Base-by-base conservation (phyloP, 2,797 vertebrate genomes). In the Lerista edwardsae region DNA sequence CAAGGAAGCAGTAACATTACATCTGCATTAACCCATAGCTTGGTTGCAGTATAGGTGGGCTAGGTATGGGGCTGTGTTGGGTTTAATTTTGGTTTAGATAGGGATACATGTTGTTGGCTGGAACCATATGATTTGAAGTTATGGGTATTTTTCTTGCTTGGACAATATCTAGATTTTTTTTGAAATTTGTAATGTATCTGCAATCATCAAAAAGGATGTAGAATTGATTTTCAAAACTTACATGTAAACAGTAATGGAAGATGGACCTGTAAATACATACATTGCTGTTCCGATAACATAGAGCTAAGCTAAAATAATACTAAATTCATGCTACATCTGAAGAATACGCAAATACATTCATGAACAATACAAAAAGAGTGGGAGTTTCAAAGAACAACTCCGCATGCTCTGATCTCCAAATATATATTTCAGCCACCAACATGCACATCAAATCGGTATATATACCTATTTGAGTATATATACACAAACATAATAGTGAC, bases 361-460 rank as follows among this genome's bases (percentile, higher is more conserved):
- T 23, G 41, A 41, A 79, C 14, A n/a, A 7, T 61, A 36, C 65
- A 23, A 84, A 80, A 75, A 44, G 14, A 64, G 19, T 47, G n/a
- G 41, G 61, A 73, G 11, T 81, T 71, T 5, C 84, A 82, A 61
- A n/a, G 2, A 80, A 27, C 51, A 62, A 61, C 9, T 67, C 21
- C 14, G 57, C 75, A 59, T 77, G 29, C 23, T 89, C 44, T 12
- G 0, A 73, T 80, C 21, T 82, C 3, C 41, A 87, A 77, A 84
- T 36, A 47, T 62, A 77, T 7, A 29, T 57, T 23, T 44, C 75
- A 71, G 83, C 39, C 55, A 89, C 86, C 31, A 39, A 78, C 12
- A 29, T 85, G 83, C 69, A 87, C 57, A 21, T 31, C 71, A 79
- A 75, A 39, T 82, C 3, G 78, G 41, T 74, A 83, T 31, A 51